phyloP scores from a whole-genome alignment of 2,888 invertebrate species.

The Drosophila algonquin region DNA sequence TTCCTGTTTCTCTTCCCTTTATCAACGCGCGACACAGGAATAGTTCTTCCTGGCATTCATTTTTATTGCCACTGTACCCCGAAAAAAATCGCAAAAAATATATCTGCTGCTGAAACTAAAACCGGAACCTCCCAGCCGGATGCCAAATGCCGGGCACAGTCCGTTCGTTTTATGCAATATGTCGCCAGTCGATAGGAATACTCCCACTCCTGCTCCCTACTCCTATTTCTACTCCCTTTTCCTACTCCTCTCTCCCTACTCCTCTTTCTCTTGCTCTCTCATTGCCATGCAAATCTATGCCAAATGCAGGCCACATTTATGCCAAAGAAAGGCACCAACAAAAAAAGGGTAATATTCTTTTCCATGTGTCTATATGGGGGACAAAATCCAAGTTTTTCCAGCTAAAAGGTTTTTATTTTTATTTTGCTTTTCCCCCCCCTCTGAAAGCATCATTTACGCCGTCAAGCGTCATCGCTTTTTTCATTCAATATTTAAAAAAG shows the following conservation, averaged over 20 bases:
- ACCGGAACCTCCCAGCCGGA: constrained; percentile 37
- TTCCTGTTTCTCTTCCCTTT: constrained; percentile 15
- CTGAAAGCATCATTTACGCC: constrained; percentile 63
- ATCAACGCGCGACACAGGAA: constrained; percentile 52
- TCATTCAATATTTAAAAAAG: constrained; percentile 62
- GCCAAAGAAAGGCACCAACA: constrained; percentile 48
- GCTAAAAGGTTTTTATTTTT: constrained; percentile 60
- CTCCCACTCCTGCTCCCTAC: neutral
- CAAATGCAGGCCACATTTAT: constrained; percentile 69
- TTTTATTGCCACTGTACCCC: constrained; percentile 67
- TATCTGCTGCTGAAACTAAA: constrained; percentile 33
- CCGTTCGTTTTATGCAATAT: constrained; percentile 60
- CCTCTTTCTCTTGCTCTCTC: constrained; percentile 11
- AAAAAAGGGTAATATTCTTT: neutral
- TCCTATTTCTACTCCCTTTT: too few species aligned
- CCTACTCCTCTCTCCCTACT: neutral
- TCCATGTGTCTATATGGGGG: neutral
- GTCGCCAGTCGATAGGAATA: constrained; percentile 64
- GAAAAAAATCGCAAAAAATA: constrained; percentile 46
- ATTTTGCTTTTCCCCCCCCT: constrained; percentile 6
- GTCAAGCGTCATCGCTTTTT: constrained; percentile 28
- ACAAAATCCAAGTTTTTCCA: constrained; percentile 27
- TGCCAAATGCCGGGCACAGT: constrained; percentile 34
- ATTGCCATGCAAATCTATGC: constrained; percentile 77
- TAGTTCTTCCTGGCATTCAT: constrained; percentile 63